Base-by-base conservation (phyloP, 2,113 vertebrate species). In the Vulpes ferrilata region DNA sequence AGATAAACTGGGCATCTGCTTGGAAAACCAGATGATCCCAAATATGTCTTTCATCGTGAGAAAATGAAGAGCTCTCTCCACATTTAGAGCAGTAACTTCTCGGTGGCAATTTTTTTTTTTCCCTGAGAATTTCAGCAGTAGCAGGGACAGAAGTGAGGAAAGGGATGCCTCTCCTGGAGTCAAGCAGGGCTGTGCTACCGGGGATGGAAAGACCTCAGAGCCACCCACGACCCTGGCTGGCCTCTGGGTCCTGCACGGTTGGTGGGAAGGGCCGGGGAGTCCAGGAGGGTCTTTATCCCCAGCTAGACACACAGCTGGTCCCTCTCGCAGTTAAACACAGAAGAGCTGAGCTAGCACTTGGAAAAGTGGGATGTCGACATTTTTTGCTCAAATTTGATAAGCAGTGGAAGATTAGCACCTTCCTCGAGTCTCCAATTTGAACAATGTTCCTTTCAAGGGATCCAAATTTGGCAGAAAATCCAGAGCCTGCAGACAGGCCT, bases 1-100 rank as follows among this genome's bases (percentile, higher is more conserved):
- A 99, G 98, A 98, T 98, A 98, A 99, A 98, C 98, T 97, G 97
- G 98, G 98, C 98, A 99, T 98, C 98, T 98, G 98, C 98, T 98
- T 98, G 90, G 96, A 97, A 98, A 98, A 97, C 95, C 93, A 98
- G 80, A 98, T 98, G 98, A 99, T 96, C 96, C 96, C 98, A 98
- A 98, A 95, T 97, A 97, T 60, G 96, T 88, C 96, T 98, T 98
- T 97, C 95, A 97, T 96, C 60, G n/a, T 92, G 88, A 98, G 97
- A 98, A 98, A 98, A 98, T 93, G 93, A 98, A 98, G 91, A 95
- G 76, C 81, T 98, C 81, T 96, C 65, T 97, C 96, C 96, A 93
- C 79, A 90, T 97, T 98, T 95, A 94, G 97, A 98, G 93, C 98
- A 95, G 97, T 97, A 96, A 96, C 95, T 95, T 97, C 96, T 95